These are phyloP conservation scores for Pissodes strobi DNA, from an alignment of 1,140 invertebrate genomes.

Conservation along the genomic window DNA sequence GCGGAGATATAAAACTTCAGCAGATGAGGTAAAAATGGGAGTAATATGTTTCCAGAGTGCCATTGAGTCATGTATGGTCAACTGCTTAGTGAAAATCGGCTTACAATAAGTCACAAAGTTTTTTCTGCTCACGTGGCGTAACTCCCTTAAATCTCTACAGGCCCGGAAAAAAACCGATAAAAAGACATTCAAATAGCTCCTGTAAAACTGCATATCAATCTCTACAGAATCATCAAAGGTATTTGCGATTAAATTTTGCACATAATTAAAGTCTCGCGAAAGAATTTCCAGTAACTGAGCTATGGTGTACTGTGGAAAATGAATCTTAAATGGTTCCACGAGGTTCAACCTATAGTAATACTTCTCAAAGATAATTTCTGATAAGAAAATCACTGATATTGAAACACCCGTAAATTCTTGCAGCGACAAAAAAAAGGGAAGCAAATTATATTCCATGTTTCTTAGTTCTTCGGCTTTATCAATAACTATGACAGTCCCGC, in stretches of 20 bases:
- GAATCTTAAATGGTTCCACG: conserved; percentile 73
- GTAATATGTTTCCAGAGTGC: conserved; percentile 79
- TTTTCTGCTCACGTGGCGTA: conserved; percentile 71
- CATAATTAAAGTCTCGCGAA: conserved; percentile 55
- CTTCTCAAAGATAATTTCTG: conserved; percentile 79
- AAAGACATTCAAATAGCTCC: conserved; percentile 78
- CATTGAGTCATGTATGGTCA: conserved; percentile 64
- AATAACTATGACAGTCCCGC: conserved; percentile 68
- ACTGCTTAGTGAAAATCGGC: conserved; percentile 67
- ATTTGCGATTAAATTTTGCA: conserved; percentile 33
- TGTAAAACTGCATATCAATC: conserved; percentile 68
- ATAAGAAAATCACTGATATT: conserved; percentile 77
- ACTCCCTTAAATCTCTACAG: conserved; percentile 79
- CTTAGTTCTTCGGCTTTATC: conserved; percentile 80
- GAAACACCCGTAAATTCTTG: conserved; percentile 74
- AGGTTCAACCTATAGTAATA: conserved; percentile 71
- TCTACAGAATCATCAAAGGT: conserved; percentile 54
- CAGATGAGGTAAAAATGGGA: conserved; percentile 71
- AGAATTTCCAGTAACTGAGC: conserved; percentile 79
- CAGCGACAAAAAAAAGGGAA: conserved; percentile 71
- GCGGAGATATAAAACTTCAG: conserved; percentile 79
- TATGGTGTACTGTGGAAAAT: conserved; percentile 82
- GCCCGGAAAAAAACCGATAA: conserved; percentile 79
- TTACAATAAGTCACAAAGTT: conserved; percentile 77
- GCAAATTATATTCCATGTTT: conserved; percentile 71